Conservation (phyloP, 2,797 vertebrate species). For the Alauda arvensis region DNA sequence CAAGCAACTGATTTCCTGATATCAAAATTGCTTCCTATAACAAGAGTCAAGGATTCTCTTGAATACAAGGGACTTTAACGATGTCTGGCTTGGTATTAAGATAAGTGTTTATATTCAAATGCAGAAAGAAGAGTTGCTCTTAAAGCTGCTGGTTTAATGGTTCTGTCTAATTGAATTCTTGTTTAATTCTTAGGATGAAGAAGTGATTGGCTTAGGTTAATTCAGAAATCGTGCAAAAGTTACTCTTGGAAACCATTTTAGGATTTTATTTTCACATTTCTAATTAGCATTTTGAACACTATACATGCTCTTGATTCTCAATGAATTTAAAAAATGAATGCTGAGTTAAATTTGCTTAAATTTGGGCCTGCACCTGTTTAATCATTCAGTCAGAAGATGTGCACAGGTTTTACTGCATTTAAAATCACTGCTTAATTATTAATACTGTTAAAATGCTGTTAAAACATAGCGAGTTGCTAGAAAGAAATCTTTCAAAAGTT, state of each 20-base stretch:
- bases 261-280: slow-evolving; percentile 45
- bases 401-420: slow-evolving; percentile 4
- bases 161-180: slow-evolving; percentile 59
- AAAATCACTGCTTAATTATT: slow-evolving; percentile 54
- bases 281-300: slow-evolving; percentile 49
- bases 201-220: slow-evolving; percentile 38
- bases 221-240: slow-evolving; percentile 32
- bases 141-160: slow-evolving; percentile 30
- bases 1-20: slow-evolving; percentile 42
- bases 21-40: slow-evolving; percentile 50
- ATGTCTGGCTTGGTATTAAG: slow-evolving; percentile 26
- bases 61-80: slow-evolving; percentile 38
- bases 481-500: slow-evolving; percentile 13
- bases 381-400: slow-evolving; percentile 37
- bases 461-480: slow-evolving; percentile 17
- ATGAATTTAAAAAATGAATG: slow-evolving; percentile 45
- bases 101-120: slow-evolving; percentile 28
- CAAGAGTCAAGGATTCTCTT: slow-evolving; percentile 43
- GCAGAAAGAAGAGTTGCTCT: slow-evolving; percentile 22
- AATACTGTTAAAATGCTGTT: slow-evolving; percentile 25
- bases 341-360: slow-evolving; percentile 34
- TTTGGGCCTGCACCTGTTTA: slow-evolving; percentile 36
- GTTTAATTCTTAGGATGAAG: slow-evolving; percentile 45
- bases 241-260: slow-evolving; percentile 22
- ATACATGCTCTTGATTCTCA: slow-evolving; percentile 36